Evolutionary conservation across 2,113 vertebrate genomes (phyloP).

Genomic region (Noturus placidus): DNA sequence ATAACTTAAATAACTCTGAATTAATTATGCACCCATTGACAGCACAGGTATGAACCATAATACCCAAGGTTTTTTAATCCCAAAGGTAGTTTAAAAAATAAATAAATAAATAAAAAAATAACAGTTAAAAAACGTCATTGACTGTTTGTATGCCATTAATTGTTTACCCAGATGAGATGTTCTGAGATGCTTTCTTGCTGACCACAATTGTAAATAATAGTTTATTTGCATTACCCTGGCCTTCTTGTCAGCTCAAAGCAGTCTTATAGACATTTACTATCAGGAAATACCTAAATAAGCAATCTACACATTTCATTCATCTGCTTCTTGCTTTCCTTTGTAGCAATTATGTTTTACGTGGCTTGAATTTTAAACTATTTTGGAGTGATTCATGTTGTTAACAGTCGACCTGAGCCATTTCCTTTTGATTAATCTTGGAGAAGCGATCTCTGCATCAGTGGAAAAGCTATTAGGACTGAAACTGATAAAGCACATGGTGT

Average conservation of each 20-base stretch:
- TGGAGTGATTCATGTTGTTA: background rate
- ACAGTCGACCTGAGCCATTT: background rate
- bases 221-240: background rate
- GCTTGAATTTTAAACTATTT: background rate
- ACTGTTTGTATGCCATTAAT: background rate
- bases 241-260: background rate
- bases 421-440: background rate
- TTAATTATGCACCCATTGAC: background rate
- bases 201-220: background rate
- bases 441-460: background rate
- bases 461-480: constrained; percentile 26
- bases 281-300: background rate
- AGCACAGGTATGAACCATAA: background rate
- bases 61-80: background rate
- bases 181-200: background rate
- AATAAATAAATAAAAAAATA: too few relatives aligned
- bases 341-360: background rate
- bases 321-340: background rate
- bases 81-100: too few relatives aligned
- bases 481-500: constrained; percentile 36
- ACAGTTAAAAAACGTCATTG: background rate
- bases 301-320: background rate
- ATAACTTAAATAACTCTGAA: background rate
- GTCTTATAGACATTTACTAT: background rate
- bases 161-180: background rate